Percentiles rank a stretch among this genome's conserved stretches.
phyloP scores from a whole-genome alignment of 35 echinoderm and acorn worm genomes.

The Heliocidaris tuberculata region DNA sequence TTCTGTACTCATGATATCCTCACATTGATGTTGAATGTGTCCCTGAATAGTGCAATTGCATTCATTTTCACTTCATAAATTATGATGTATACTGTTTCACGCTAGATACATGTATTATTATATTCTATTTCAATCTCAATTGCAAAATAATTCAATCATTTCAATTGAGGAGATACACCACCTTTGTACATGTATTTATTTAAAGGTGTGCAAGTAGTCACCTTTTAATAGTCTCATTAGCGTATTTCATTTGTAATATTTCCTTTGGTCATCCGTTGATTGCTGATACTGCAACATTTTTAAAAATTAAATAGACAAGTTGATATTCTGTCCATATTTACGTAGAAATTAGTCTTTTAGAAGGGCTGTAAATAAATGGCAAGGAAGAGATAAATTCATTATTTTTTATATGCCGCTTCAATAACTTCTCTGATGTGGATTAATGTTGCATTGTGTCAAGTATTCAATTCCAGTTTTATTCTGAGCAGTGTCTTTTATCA shows the following conservation, averaged over 20 bases:
- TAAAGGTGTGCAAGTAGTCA: too few species aligned
- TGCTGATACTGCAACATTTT: background rate
- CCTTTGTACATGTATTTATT: too few species aligned
- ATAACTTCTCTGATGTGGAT: background rate
- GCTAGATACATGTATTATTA: background rate
- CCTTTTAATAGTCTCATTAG: too few species aligned
- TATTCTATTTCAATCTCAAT: background rate
- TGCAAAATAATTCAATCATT: background rate
- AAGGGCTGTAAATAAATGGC: background rate
- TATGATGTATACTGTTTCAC: background rate
- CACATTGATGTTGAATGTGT: background rate
- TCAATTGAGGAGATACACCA: too few species aligned
- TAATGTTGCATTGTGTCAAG: background rate
- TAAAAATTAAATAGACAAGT: too few species aligned
- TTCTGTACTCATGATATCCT: background rate
- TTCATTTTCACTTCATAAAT: background rate
- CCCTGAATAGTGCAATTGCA: background rate
- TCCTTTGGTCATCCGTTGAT: background rate
- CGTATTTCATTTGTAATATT: background rate
- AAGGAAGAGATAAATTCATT: background rate
- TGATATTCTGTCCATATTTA: too few species aligned
- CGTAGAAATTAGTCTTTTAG: background rate
- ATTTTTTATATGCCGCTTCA: background rate
- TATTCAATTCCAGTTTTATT: background rate
- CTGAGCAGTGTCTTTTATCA: background rate